Conservation (phyloP, 1,140 invertebrate species). For the Lepeophtheirus salmonis region DNA sequence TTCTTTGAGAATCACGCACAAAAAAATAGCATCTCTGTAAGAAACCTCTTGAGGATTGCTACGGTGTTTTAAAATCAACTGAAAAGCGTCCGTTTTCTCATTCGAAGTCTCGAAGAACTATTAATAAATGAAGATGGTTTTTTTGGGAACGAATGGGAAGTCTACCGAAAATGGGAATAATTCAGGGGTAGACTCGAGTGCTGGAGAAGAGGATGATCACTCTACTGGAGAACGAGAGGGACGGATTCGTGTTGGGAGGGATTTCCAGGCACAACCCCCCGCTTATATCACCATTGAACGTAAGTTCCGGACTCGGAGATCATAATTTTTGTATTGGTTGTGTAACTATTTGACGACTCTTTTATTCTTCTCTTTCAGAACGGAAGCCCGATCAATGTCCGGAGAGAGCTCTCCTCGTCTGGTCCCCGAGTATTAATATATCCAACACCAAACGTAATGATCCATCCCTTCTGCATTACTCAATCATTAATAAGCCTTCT, state of each 20-base stretch:
- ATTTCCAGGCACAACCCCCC: slow-evolving; percentile 11
- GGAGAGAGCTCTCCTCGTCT: slow-evolving; percentile 76
- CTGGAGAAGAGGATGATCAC: neutral
- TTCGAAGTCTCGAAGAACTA: too few relatives aligned
- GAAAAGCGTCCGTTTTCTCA: too few relatives aligned
- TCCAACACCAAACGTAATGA: slow-evolving; percentile 53
- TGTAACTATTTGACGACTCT: slow-evolving; percentile 8
- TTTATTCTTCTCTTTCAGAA: slow-evolving; percentile 24
- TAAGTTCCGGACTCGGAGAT: too few relatives aligned
- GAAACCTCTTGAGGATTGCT: too few relatives aligned
- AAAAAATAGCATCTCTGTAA: too few relatives aligned
- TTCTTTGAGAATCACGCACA: too few relatives aligned
- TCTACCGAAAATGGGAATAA: neutral
- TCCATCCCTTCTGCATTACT: too few relatives aligned
- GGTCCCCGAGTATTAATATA: slow-evolving; percentile 76
- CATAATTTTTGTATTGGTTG: slow-evolving; percentile 18
- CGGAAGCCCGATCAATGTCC: slow-evolving; percentile 32
- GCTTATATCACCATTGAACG: neutral
- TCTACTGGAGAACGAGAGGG: slow-evolving; percentile 11
- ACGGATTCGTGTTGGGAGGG: slow-evolving; percentile 16
- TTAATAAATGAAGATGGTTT: neutral
- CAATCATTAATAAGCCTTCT: too few relatives aligned
- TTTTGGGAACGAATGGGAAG: neutral
- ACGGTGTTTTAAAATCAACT: too few relatives aligned
- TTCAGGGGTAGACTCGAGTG: neutral